These are phyloP conservation scores for Onychomys leucogaster DNA, from an alignment of 2,797 vertebrate genomes.

Conservation along the genomic window DNA sequence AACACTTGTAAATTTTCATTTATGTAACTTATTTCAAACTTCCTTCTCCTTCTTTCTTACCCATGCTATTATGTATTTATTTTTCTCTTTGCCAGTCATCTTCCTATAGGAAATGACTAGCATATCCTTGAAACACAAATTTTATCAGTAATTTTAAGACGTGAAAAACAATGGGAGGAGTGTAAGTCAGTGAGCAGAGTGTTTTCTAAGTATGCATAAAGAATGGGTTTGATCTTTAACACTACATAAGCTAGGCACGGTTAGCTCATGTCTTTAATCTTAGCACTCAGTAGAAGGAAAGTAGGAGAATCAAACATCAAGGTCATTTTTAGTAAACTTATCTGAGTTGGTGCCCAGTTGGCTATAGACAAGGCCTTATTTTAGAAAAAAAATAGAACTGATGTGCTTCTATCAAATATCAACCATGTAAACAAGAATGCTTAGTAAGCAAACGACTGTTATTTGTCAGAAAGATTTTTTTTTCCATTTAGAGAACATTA, in stretches of 20 bases:
- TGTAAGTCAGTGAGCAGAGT: not conserved
- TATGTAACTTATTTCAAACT: not conserved
- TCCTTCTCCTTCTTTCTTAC: not conserved
- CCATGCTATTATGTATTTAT: accelerated
- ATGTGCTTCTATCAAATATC: not conserved
- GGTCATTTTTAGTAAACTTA: not conserved
- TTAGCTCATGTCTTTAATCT: not conserved
- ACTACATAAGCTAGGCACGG: not conserved
- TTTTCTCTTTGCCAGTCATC: accelerated
- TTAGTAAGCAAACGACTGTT: constrained; percentile 21
- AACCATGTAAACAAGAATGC: not conserved
- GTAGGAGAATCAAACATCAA: not conserved
- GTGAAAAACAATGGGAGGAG: not conserved
- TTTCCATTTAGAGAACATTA: constrained; percentile 14
- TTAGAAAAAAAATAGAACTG: not conserved
- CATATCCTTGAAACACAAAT: not conserved
- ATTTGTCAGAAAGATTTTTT: constrained; percentile 12
- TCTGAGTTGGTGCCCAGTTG: not conserved
- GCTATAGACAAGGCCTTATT: not conserved
- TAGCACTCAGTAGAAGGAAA: not conserved
- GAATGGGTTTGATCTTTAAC: not conserved
- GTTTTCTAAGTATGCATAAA: not conserved
- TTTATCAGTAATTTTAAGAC: not conserved
- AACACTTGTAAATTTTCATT: not conserved
- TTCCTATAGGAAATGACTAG: not conserved